Conservation (phyloP, 2,888 invertebrate genomes). For the Pseudococcus longispinus region DNA sequence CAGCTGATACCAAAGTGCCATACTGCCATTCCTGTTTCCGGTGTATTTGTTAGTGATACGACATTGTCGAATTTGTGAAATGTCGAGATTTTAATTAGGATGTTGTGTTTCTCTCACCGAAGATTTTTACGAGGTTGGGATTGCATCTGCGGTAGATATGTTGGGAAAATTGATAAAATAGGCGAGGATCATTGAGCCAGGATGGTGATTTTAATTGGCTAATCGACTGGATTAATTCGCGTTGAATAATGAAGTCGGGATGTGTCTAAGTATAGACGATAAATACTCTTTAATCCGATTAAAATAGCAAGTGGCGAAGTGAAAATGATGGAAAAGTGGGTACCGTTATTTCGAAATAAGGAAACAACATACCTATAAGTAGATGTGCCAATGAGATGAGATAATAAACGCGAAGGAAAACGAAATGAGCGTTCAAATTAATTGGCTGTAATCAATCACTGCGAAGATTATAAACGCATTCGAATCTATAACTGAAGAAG, state of each 20-base stretch:
- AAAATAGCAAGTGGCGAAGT: neutral
- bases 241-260: neutral
- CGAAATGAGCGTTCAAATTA: constrained; percentile 2
- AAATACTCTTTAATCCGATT: neutral
- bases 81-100: too few species aligned
- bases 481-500: neutral
- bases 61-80: too few species aligned
- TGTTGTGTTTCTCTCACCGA: too few species aligned
- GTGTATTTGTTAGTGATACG: too few species aligned
- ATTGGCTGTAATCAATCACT: constrained; percentile 31
- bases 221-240: neutral
- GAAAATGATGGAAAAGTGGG: neutral
- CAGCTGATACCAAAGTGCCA: neutral
- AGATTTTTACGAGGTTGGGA: too few species aligned
- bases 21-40: neutral
- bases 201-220: neutral
- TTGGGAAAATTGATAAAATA: too few species aligned
- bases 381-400: neutral
- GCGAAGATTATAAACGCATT: constrained; percentile 3
- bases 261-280: neutral
- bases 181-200: too few species aligned
- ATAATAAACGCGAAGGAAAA: neutral
- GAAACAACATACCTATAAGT: neutral
- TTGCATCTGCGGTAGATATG: too few species aligned
- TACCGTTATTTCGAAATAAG: constrained; percentile 2